Evolutionary conservation across 1,140 invertebrate species (phyloP).

Genomic region (Platyscapa corneri): DNA sequence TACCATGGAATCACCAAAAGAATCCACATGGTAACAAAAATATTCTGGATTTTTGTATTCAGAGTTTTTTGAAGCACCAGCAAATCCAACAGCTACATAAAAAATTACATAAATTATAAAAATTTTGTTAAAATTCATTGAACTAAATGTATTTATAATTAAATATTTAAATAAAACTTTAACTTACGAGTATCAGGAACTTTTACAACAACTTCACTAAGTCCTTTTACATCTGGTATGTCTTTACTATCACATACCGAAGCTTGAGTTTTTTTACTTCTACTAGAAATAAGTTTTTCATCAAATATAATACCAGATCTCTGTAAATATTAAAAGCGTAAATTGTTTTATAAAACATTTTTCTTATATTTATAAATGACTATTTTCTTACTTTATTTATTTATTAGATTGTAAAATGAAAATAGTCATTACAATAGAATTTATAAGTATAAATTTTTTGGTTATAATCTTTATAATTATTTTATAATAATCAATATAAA

Average conservation of each 20-base stretch:
- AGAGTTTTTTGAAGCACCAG: conserved; percentile 81
- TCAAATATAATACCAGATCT: conserved; percentile 1
- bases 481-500: too few species aligned
- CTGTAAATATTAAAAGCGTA: conserved; percentile 24
- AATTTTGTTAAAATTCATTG: not conserved
- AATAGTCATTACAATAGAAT: not conserved
- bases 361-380: not conserved
- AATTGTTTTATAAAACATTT: not conserved
- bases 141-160: not conserved
- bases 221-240: conserved; percentile 76
- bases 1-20: conserved; percentile 88
- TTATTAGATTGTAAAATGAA: not conserved
- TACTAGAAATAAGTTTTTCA: not conserved
- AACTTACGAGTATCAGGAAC: conserved; percentile 73
- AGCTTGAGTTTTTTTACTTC: not conserved
- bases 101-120: conserved; percentile 5
- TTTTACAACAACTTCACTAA: conserved; percentile 78
- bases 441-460: too few species aligned
- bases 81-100: conserved; percentile 78
- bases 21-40: conserved; percentile 85
- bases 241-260: not conserved
- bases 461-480: too few species aligned
- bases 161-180: not conserved
- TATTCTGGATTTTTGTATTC: conserved; percentile 92
- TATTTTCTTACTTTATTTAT: not conserved